A percentile compares a stretch with the other conserved stretches of the same genome.
Evolutionary conservation across 2,113 vertebrate genomes (phyloP).

Genomic region (Dendropsophus ebraccatus): DNA sequence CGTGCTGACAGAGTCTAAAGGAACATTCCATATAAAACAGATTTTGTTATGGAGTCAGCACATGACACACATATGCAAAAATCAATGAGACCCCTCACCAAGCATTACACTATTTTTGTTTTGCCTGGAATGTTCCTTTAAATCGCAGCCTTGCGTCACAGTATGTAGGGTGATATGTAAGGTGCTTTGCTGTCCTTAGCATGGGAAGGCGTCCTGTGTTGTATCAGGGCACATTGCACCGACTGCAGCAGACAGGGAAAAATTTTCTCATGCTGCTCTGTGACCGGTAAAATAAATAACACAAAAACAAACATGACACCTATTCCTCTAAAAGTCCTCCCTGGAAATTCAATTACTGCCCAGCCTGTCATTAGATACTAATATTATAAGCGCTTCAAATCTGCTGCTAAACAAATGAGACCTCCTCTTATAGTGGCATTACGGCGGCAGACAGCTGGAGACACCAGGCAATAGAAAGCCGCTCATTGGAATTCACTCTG

Average conservation of each 20-base stretch:
- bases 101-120: background rate
- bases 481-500: conserved; percentile 40
- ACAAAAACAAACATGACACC: conserved; percentile 45
- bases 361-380: conserved; percentile 15
- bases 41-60: too few species aligned
- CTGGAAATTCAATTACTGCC: conserved; percentile 18
- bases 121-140: background rate
- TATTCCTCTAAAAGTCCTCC: conserved; percentile 6
- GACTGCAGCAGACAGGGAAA: background rate
- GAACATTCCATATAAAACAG: too few species aligned
- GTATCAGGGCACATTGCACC: background rate
- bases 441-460: conserved; percentile 14
- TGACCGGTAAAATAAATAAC: background rate
- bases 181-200: background rate
- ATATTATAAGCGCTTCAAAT: conserved; percentile 26
- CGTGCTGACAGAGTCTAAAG: too few species aligned
- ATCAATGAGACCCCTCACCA: background rate
- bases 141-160: background rate
- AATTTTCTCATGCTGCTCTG: conserved; percentile 11
- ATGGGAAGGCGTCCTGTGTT: background rate
- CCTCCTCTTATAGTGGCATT: background rate
- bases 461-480: background rate
- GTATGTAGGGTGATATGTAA: background rate
- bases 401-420: conserved; percentile 16
- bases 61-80: too few species aligned